Evolutionary conservation across 2,113 vertebrate species (phyloP).

Genomic region (Uria aalge): DNA sequence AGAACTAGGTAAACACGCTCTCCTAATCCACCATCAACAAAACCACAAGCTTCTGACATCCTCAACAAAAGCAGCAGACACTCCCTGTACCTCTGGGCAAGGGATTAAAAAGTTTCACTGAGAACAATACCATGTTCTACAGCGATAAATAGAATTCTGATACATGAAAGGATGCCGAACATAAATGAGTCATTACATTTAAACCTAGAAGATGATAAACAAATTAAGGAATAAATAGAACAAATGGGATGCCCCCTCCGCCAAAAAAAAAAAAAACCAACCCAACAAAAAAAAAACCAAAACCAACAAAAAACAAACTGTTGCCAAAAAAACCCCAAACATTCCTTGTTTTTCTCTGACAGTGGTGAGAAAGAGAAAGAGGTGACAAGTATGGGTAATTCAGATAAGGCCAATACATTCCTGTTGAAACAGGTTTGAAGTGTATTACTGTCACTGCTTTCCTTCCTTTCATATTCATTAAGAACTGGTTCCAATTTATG

Average conservation of each 20-base stretch:
- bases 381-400: not conserved
- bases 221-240: not conserved
- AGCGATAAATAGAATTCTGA: not conserved
- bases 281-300: not conserved
- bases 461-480: not conserved
- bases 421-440: not conserved
- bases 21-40: not conserved
- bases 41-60: not conserved
- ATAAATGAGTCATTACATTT: not conserved
- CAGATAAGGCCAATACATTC: not conserved
- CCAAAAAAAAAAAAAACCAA: not conserved
- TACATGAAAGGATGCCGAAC: not conserved
- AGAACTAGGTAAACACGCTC: not conserved
- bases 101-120: not conserved
- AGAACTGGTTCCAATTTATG: not conserved
- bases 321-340: accelerated
- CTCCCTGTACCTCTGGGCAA: not conserved
- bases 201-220: not conserved
- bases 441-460: not conserved
- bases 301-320: not conserved
- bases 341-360: not conserved
- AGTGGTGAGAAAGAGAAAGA: not conserved
- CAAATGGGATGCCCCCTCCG: not conserved
- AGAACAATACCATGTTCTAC: not conserved
- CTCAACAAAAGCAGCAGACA: not conserved